phyloP scores from a whole-genome alignment of 2,113 vertebrate genomes.

The Mus spicilegus region DNA sequence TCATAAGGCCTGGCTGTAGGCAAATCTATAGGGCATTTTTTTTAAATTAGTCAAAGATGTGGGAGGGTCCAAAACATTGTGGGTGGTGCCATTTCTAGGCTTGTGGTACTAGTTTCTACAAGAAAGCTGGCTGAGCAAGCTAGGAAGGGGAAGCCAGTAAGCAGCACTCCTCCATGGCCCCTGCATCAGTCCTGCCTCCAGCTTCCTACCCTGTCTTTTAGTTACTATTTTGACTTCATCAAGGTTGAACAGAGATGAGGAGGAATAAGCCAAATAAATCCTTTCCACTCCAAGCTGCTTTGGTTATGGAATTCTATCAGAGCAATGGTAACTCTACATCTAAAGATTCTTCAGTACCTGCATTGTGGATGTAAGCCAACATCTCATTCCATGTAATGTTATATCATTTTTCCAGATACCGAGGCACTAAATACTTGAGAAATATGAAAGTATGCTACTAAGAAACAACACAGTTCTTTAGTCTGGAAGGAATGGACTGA shows the following conservation, averaged over 20 bases:
- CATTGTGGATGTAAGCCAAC: not conserved
- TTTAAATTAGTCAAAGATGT: not conserved
- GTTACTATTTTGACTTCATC: not conserved
- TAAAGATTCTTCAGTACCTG: not conserved
- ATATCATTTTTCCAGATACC: not conserved
- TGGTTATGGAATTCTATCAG: not conserved
- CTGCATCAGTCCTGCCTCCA: not conserved
- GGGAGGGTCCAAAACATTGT: too few species aligned
- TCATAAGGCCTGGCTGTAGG: not conserved
- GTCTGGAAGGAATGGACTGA: not conserved
- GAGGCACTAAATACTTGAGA: not conserved
- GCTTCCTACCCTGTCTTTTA: not conserved
- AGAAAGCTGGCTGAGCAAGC: not conserved
- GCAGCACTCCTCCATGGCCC: not conserved
- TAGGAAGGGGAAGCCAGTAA: not conserved
- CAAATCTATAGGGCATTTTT: not conserved
- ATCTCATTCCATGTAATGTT: not conserved
- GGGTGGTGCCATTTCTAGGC: not conserved
- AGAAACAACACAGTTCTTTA: rapidly evolving
- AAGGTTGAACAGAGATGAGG: not conserved
- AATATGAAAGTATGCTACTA: not conserved
- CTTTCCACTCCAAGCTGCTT: not conserved
- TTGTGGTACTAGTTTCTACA: not conserved
- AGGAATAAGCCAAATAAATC: not conserved
- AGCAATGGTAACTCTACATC: not conserved